Evolutionary conservation across 2,113 vertebrate species (phyloP).

Genomic region (Lepus americanus): DNA sequence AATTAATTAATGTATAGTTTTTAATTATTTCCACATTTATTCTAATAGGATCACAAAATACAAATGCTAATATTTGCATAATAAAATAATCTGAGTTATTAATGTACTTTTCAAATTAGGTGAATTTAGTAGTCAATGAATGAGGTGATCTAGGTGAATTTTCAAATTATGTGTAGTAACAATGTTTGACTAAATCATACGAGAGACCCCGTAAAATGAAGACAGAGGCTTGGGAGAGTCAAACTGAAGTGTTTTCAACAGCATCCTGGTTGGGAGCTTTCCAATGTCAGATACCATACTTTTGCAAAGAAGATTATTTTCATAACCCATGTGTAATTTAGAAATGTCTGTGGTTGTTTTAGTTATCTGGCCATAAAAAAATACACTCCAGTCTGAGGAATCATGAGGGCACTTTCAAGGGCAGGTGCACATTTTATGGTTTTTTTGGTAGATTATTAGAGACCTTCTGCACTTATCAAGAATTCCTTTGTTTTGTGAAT

Average conservation of each 20-base stretch:
- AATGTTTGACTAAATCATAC: neutral
- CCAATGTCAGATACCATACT: neutral
- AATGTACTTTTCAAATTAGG: neutral
- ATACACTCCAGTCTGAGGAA: slow-evolving; percentile 2
- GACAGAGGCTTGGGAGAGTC: neutral
- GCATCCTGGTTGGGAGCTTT: neutral
- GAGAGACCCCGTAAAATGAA: neutral
- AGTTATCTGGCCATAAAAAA: slow-evolving; percentile 30
- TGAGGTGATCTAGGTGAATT: too few species aligned
- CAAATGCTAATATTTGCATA: neutral
- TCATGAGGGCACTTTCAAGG: neutral
- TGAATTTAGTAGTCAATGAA: slow-evolving; percentile 27
- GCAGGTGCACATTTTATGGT: slow-evolving; percentile 15
- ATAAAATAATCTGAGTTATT: neutral
- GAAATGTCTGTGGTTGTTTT: slow-evolving; percentile 43
- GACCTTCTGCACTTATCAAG: neutral
- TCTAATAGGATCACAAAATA: slow-evolving; percentile 12
- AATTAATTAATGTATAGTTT: neutral
- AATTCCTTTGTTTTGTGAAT: slow-evolving; percentile 27
- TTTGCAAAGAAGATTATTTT: slow-evolving; percentile 57
- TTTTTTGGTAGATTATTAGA: neutral
- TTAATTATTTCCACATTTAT: slow-evolving; percentile 4
- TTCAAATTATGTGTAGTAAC: too few species aligned
- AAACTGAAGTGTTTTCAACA: slow-evolving; percentile 30
- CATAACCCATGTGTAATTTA: slow-evolving; percentile 55